phyloP scores from a whole-genome alignment of 2,113 vertebrate species.

The Carettochelys insculpta region DNA sequence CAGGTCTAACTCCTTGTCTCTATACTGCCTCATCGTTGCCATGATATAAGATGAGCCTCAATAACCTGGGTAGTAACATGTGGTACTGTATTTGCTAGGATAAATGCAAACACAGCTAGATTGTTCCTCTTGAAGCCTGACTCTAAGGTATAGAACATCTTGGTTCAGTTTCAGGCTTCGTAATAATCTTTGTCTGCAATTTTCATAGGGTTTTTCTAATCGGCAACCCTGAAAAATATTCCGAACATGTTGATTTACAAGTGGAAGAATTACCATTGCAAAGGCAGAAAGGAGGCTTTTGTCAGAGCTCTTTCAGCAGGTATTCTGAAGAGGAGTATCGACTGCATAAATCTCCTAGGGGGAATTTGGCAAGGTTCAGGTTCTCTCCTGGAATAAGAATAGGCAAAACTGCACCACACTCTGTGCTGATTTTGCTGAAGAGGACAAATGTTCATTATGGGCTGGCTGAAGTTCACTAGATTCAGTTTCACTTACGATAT shows the following conservation, averaged over 20 bases:
- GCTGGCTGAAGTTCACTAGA: neutral
- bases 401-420: neutral
- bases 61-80: too few relatives aligned
- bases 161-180: too few relatives aligned
- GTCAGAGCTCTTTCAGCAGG: neutral
- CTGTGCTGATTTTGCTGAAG: neutral
- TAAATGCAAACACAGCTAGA: too few relatives aligned
- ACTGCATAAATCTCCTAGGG: fast-evolving
- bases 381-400: neutral
- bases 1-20: too few relatives aligned
- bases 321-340: neutral
- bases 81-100: too few relatives aligned
- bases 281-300: neutral
- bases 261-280: neutral
- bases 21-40: too few relatives aligned
- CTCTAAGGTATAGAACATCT: too few relatives aligned
- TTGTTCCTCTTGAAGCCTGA: too few relatives aligned
- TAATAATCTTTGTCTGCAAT: neutral
- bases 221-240: neutral
- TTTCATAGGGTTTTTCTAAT: neutral
- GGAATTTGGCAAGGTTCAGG: neutral
- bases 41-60: too few relatives aligned
- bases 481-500: neutral
- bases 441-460: neutral
- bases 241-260: neutral